Evolutionary conservation across 2,888 invertebrate genomes (phyloP), one percentile per base, ranked within the genome.

Genomic region (Lissocephala sabroskyi): DNA sequence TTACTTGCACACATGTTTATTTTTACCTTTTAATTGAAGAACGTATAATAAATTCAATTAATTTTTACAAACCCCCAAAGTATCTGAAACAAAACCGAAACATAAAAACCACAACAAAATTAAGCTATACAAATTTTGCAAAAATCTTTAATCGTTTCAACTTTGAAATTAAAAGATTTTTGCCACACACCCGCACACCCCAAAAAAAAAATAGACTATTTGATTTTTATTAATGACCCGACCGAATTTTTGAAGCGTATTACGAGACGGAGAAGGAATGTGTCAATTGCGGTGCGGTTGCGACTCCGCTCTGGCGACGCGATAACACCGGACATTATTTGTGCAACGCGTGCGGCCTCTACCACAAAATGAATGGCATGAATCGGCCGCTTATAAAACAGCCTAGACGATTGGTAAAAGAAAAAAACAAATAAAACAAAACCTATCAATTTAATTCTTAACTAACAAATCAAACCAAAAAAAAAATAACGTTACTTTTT

Each of bases 321-420:
- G 98, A 99, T 89, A 96, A 96, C 85, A 97, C 96, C 79, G 98
- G 98, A 63, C 97, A 98, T 88, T 98, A 98, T 87, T 91, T 98
- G 79, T 99, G 99, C 91, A 99, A 99, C 89, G 98, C 98, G 65
- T 99, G 99, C 87, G 98, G 98, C 79, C 93, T 99, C 75, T 98
- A 98, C 89, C 92, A 93, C 87, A 96, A 95, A 89, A 94, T 96
- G 94, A 97, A 96, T 86, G 95, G 96, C 84, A 92, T 94, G 88
- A 95, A 95, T 87, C 89, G 96, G 81, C 96, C 96, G 52, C 88
- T 96, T 81, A 92, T 94, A 81, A 95, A 94, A 88, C 95, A 94
- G 85, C 93, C 95, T 83, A 90, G 95, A 86, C 89, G 96, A 88
- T 89, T 94, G 92, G 96, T 96, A 90, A 85, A 76, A n/a, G n/a